Base-by-base conservation (phyloP, 53 echinoderm and acorn worm species). In the Arbacia lixula region DNA sequence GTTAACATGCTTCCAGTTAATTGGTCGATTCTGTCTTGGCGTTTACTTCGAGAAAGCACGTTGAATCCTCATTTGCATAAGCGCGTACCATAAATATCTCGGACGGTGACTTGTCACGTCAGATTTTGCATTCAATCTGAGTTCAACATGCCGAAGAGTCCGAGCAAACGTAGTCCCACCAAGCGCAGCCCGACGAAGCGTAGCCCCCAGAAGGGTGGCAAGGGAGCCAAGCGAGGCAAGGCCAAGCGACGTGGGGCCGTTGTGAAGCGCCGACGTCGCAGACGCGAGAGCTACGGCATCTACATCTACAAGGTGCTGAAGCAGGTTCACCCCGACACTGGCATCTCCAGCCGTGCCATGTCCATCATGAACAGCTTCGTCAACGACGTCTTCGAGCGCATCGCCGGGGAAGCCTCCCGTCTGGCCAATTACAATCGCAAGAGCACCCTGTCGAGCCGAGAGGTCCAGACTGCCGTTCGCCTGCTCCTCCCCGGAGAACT, bases 271-370 rank as follows among this genome's bases (percentile, higher is more conserved):
- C 53, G 68, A 5, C 65, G 53, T 31, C 52, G 84, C 29, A 17
- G 84, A 46, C 66, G 84, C 21, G 92, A 92, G 65, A 91, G 88
- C 91, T 93, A 91, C 46, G 88, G 80, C 56, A 93, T 93, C 91
- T 93, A 93, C 91, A 88, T 93, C 66, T 93, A 93, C 93, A 93
- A 93, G 49, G 93, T 93, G 53, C 60, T 93, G 90, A 93, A 90
- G 81, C 93, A 93, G 53, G 93, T 93, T 63, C 93, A 93, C 80
- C 93, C 93, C 11, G 93, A 93, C 90, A 93, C 93, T 84, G 93
- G 93, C 42, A 88, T 93, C 86, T 93, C 93, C 36, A 86, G 86
- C 66, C 72, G 83, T 20, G 88, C 88, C 66, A 91, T 91, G 86
- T 84, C 84, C 75, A 89, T 89, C 76, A 89, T 92, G 92, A 92